These are phyloP conservation scores for Bos taurus DNA, from an alignment of 2,113 vertebrate genomes.

Conservation along the genomic window ARS-UCD2.0 NC_037335.1:33678001-33678500, in stretches of 20 bases:
- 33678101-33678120: neutral
- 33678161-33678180: neutral
- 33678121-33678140: neutral
- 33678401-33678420: neutral
- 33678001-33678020: neutral
- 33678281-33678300: neutral
- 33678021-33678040: neutral
- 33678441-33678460: neutral
- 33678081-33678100: neutral
- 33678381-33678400: neutral
- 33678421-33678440: neutral
- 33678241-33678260: neutral
- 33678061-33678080: neutral
- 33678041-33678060: neutral
- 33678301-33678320: neutral
- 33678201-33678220: neutral
- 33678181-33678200: neutral
- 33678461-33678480: neutral
- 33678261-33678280: neutral
- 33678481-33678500: neutral
- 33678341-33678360: neutral
- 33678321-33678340: neutral
- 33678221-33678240: neutral
- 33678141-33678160: neutral
- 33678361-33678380: neutral